phyloP scores from a whole-genome alignment of 1,140 invertebrate species.

The Acromyrmex charruanus region DNA sequence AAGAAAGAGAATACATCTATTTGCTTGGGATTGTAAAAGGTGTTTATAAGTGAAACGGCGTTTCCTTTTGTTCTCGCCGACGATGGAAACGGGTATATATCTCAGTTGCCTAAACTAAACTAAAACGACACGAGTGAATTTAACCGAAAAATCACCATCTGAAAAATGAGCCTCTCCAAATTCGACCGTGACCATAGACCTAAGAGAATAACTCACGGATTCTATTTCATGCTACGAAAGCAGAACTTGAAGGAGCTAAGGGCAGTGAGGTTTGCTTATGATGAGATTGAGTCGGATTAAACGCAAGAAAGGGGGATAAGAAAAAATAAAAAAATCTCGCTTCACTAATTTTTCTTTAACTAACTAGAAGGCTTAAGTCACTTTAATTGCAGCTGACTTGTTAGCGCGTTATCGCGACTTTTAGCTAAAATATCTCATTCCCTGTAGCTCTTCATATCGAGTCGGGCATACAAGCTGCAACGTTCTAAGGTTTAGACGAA shows the following conservation, averaged over 20 bases:
- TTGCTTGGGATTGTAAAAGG: constrained; percentile 79
- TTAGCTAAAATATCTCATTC: constrained; percentile 58
- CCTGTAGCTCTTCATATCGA: constrained; percentile 80
- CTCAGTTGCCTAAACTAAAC: constrained; percentile 59
- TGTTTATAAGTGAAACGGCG: constrained; percentile 80
- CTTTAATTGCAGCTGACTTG: constrained; percentile 54
- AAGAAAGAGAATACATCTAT: constrained; percentile 70
- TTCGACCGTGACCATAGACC: constrained; percentile 24
- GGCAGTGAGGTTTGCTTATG: constrained; percentile 47
- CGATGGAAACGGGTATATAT: constrained; percentile 69
- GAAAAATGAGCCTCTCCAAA: constrained; percentile 72
- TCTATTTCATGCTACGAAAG: constrained; percentile 53
- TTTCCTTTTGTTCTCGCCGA: constrained; percentile 78
- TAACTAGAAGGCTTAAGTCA: constrained; percentile 49
- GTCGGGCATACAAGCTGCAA: constrained; percentile 75
- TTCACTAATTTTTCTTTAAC: constrained; percentile 51
- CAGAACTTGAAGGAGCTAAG: constrained; percentile 33
- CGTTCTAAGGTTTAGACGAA: constrained; percentile 84
- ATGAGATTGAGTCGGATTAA: constrained; percentile 19
- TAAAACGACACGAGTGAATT: constrained; percentile 76
- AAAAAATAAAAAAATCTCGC: background rate
- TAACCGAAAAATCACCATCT: constrained; percentile 77
- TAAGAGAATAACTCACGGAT: constrained; percentile 36
- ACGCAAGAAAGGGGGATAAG: background rate
- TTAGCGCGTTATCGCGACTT: constrained; percentile 59